Evolutionary conservation across 1,140 invertebrate genomes (phyloP), one percentile per base, ranked within the genome.

Genomic region (Lucilia sericata): DNA sequence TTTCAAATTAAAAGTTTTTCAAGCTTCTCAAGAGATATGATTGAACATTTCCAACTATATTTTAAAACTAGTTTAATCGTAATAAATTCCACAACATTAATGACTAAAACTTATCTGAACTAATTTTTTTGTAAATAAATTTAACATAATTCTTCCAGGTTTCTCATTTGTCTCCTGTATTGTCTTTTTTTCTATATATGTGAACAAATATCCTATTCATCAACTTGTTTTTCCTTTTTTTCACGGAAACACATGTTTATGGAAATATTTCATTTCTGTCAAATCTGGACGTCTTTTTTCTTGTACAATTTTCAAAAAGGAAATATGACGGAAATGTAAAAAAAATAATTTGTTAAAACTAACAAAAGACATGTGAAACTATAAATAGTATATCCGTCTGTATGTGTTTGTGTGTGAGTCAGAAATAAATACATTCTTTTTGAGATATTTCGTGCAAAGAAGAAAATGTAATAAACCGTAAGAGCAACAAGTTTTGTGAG

Each of bases 261-360:
- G 7, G 65, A 25, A 70, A 70, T 70, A 70, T 70, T 70, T 70
- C 19, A 70, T 21, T 70, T 70, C 10, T 70, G 65, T 70, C 65
- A 70, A 1, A 70, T 70, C n/a, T 70, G 51, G 51, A 70, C 21
- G 21, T 25, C 21, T 70, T 70, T 21, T 25, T 70, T 21, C n/a
- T 21, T 21, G 3, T 21, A 2, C 19, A 19, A 19, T n/a, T 70
- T 70, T n/a, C n/a, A 10, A 25, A 30, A 70, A 70, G 65, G 65
- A 70, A 21, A 5, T 70, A 70, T 70, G 65, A 70, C 65, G 65
- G 65, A 70, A 70, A 70, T 70, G 65, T 70, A 70, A 21, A 70
- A 70, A 70, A 70, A 70, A 70, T 70, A 70, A 70, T 70, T 70
- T 70, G 65, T 70, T 70, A 70, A 70, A 70, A 70, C 65, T 70